Evolutionary conservation across 2,888 invertebrate genomes (phyloP).

Genomic region (Conistra vaccinii): DNA sequence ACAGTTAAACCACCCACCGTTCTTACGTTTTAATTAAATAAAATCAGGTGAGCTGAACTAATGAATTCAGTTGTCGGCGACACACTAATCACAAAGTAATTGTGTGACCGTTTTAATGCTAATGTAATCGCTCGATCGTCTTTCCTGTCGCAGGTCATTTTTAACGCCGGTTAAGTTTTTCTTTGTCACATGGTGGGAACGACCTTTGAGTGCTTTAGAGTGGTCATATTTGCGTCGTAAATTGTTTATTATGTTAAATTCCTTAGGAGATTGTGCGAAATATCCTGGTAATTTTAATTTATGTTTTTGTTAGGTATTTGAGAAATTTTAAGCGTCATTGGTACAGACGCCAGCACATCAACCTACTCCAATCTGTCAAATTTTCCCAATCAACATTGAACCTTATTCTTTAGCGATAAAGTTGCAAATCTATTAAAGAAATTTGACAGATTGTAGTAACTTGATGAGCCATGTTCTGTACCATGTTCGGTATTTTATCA

Average conservation of each 20-base stretch:
- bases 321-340: background rate
- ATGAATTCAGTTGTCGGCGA: constrained; percentile 89
- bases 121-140: constrained; percentile 76
- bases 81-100: constrained; percentile 88
- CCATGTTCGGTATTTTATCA: no score
- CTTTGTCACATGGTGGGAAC: constrained; percentile 69
- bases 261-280: constrained; percentile 36
- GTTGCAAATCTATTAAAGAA: no score
- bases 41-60: constrained; percentile 91
- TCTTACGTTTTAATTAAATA: constrained; percentile 86
- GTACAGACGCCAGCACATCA: no score
- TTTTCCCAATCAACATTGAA: no score
- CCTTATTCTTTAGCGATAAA: no score
- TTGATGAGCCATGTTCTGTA: no score
- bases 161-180: constrained; percentile 62
- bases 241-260: constrained; percentile 58
- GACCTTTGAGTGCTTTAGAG: constrained; percentile 51
- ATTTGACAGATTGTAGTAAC: no score
- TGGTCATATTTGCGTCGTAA: constrained; percentile 45
- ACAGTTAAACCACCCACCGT: constrained; percentile 54
- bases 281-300: constrained; percentile 22
- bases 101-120: constrained; percentile 89
- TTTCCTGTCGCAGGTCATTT: constrained; percentile 71
- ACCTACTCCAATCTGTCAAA: no score
- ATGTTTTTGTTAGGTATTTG: constrained; percentile 27